Conservation (phyloP, 2,113 vertebrate genomes). For the Girardinichthys multiradiatus region DNA sequence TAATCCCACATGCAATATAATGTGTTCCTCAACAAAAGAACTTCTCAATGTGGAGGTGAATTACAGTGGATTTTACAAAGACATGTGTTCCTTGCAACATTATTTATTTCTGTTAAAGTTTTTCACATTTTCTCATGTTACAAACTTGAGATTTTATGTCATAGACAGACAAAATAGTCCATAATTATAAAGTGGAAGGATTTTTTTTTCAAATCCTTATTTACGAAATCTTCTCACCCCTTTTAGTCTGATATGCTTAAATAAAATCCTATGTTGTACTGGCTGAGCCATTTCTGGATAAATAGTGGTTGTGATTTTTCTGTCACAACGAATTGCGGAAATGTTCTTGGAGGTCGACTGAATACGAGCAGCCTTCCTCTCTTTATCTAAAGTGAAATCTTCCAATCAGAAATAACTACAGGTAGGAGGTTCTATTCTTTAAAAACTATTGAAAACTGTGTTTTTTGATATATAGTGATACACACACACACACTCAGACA, state of each 20-base stretch:
- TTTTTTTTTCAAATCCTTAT: neutral
- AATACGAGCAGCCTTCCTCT: neutral
- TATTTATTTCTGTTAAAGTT: neutral
- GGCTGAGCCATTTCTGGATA: no score
- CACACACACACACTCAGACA: neutral
- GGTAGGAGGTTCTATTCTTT: neutral
- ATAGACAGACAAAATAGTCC: no score
- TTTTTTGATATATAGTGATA: no score
- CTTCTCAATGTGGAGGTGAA: neutral
- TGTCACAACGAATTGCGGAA: neutral
- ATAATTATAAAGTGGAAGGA: no score
- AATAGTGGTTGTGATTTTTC: neutral
- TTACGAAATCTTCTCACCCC: no score
- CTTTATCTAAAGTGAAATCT: neutral
- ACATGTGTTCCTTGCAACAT: neutral
- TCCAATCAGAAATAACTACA: neutral
- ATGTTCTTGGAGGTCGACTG: neutral
- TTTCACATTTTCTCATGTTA: neutral
- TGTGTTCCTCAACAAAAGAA: conserved; percentile 4
- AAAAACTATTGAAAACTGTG: neutral
- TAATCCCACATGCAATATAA: conserved; percentile 2
- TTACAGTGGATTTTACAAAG: neutral
- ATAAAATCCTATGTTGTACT: neutral
- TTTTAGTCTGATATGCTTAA: neutral
- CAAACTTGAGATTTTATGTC: neutral